Conservation (phyloP, 2,888 invertebrate species). For the Leucozona laternaria region DNA sequence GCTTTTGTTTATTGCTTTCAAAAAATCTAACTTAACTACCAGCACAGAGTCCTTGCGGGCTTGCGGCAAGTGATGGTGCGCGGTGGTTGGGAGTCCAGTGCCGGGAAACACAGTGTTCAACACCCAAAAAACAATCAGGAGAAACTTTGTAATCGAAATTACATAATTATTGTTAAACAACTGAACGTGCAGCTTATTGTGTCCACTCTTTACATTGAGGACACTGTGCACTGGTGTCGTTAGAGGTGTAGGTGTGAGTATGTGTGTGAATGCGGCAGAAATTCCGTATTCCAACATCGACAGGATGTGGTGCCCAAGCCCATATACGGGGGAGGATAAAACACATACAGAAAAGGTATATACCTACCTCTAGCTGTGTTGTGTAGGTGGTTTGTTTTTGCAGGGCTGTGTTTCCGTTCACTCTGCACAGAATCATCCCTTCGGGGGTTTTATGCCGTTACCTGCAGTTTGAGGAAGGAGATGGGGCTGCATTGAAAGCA, state of each 20-base stretch:
- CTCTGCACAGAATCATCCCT: slow-evolving; percentile 33
- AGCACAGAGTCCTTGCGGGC: slow-evolving; percentile 18
- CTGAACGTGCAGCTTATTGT: slow-evolving; percentile 61
- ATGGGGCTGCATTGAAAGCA: slow-evolving; percentile 48
- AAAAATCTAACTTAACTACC: slow-evolving; percentile 44
- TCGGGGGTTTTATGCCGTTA: not conserved
- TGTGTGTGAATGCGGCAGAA: slow-evolving; percentile 29
- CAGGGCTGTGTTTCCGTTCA: slow-evolving; percentile 39
- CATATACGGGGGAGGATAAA: slow-evolving; percentile 26
- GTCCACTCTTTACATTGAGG: slow-evolving; percentile 21
- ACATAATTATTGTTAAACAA: slow-evolving; percentile 72
- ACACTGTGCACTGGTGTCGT: not conserved
- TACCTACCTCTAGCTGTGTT: not conserved
- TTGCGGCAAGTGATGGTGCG: no score
- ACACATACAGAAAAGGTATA: slow-evolving; percentile 40
- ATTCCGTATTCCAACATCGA: slow-evolving; percentile 44
- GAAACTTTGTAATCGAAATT: slow-evolving; percentile 72
- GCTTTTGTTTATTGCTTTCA: slow-evolving; percentile 18
- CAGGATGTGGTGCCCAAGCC: slow-evolving; percentile 41
- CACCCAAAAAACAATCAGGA: slow-evolving; percentile 55
- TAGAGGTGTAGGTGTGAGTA: not conserved
- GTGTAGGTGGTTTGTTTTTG: slow-evolving; percentile 18
- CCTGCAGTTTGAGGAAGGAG: not conserved
- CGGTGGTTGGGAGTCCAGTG: not conserved
- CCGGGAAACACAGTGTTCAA: slow-evolving; percentile 1